Percentiles rank a stretch among this genome's conserved stretches.
Conservation (phyloP, 1,140 invertebrate genomes). For the Pteromalus puparum region DNA sequence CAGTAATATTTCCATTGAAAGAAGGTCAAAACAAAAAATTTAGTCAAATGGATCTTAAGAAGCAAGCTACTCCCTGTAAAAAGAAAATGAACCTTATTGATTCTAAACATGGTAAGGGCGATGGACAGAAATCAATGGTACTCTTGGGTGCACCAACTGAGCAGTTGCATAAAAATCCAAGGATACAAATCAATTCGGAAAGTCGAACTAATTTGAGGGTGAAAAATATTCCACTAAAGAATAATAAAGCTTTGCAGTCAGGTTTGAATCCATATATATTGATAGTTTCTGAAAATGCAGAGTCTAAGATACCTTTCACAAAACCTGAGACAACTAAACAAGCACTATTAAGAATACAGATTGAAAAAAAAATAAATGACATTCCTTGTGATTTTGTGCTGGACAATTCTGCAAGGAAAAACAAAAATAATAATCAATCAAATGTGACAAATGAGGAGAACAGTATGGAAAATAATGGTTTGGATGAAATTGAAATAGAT, state of each 20-base stretch:
- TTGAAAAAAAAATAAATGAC: conserved; percentile 13
- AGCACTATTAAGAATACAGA: conserved; percentile 38
- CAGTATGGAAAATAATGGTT: not conserved
- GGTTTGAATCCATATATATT: conserved; percentile 21
- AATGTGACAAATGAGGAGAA: not conserved
- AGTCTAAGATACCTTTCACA: not conserved
- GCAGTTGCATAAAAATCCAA: not conserved
- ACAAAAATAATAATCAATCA: conserved; percentile 4
- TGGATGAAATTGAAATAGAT: conserved; percentile 38
- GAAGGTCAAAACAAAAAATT: not conserved
- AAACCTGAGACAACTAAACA: not conserved
- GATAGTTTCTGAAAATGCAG: conserved; percentile 33
- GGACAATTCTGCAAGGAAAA: not conserved
- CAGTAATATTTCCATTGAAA: conserved; percentile 56
- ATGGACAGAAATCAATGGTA: conserved; percentile 15
- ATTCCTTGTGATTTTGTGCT: not conserved
- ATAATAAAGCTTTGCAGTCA: not conserved
- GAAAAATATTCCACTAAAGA: conserved; percentile 25
- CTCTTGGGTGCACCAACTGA: not conserved
- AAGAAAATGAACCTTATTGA: not conserved
- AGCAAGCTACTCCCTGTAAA: not conserved
- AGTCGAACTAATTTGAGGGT: conserved; percentile 2
- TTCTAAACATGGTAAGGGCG: not conserved
- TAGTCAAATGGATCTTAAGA: not conserved
- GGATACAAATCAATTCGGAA: not conserved